phyloP scores from a whole-genome alignment of 2,797 vertebrate species.

The Sebastiscus albofasciatus region DNA sequence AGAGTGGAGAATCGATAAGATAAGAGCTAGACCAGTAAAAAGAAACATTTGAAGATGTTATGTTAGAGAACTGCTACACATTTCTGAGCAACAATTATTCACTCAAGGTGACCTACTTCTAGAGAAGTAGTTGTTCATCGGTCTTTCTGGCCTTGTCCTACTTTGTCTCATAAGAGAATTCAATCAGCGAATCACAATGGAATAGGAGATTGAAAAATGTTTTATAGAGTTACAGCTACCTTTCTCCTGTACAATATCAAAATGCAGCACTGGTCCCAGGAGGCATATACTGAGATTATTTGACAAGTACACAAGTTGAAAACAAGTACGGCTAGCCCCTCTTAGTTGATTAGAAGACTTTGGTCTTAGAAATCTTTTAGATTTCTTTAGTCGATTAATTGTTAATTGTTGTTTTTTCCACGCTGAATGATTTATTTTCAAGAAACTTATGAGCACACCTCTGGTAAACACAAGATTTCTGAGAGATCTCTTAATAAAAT shows the following conservation, averaged over 20 bases:
- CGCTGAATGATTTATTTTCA: not conserved
- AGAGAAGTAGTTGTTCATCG: not conserved
- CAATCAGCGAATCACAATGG: not conserved
- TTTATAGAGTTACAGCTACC: not conserved
- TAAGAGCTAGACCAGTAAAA: not conserved
- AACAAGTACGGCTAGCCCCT: not conserved
- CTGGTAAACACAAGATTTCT: not conserved
- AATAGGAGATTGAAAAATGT: not conserved
- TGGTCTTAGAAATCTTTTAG: not conserved
- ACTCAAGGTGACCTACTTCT: not conserved
- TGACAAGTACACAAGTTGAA: not conserved
- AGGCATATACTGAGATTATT: not conserved
- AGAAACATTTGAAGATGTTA: not conserved
- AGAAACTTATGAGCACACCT: not conserved
- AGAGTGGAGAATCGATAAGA: not conserved
- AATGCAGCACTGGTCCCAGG: not conserved
- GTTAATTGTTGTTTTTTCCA: not conserved
- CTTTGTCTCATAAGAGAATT: not conserved
- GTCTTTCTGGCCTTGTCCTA: not conserved
- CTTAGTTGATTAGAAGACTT: not conserved
- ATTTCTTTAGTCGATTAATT: not conserved
- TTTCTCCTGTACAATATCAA: not conserved
- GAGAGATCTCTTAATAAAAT: not conserved
- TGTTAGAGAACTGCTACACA: not conserved
- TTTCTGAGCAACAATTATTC: not conserved